A percentile compares a stretch with the other conserved stretches of the same genome.
phyloP scores from a whole-genome alignment of 1,140 invertebrate species.

The Dermatophagoides farinae region DNA sequence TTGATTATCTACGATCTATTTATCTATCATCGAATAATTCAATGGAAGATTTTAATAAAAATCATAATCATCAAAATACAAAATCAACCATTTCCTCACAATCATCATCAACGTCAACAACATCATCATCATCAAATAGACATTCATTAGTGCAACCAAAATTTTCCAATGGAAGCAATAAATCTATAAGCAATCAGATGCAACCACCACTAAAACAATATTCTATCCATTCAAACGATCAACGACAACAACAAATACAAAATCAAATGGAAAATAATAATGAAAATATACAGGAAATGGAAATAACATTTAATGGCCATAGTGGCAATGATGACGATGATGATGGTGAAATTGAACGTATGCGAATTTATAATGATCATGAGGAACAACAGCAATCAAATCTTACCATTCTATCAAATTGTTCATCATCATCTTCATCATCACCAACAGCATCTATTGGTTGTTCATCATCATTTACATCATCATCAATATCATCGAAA shows the following conservation, averaged over 20 bases:
- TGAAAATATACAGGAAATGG: neutral
- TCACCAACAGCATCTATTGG: neutral
- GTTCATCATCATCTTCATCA: neutral
- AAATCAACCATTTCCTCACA: slow-evolving; percentile 5
- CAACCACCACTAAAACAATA: neutral
- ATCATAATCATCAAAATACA: neutral
- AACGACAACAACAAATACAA: neutral
- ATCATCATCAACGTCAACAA: slow-evolving; percentile 11
- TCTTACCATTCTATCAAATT: no score
- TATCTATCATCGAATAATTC: neutral
- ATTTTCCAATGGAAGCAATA: neutral
- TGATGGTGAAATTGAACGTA: neutral
- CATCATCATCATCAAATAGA: neutral
- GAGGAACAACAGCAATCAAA: neutral
- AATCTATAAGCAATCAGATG: neutral
- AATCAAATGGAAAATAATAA: neutral
- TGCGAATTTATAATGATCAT: neutral
- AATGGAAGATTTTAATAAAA: neutral
- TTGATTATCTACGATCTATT: slow-evolving; percentile 32
- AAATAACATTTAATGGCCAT: neutral
- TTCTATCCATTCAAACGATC: neutral
- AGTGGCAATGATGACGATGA: neutral
- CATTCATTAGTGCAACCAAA: neutral
- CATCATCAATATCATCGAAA: no score
- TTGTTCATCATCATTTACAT: neutral